Percentiles rank a stretch among this genome's conserved stretches.
Conservation (phyloP, 2,888 invertebrate genomes). For the Polydrusus tereticollis region DNA sequence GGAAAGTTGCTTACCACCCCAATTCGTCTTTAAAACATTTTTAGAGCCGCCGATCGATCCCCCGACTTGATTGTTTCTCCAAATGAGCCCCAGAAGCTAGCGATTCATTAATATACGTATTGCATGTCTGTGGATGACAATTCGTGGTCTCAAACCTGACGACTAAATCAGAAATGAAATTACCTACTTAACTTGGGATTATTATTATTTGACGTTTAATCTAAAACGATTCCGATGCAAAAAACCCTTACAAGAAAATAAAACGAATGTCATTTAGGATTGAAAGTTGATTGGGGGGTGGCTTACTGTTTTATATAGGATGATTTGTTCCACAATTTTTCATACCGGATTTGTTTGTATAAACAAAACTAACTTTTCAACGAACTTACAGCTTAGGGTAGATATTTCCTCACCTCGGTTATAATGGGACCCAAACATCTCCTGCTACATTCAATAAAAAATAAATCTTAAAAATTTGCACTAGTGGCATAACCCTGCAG, state of each 20-base stretch:
- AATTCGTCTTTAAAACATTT: neutral
- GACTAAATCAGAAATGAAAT: conserved; percentile 47
- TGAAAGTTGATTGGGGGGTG: conserved; percentile 23
- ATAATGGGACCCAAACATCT: too few species aligned
- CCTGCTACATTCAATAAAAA: too few species aligned
- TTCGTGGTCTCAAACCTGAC: conserved; percentile 35
- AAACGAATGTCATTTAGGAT: conserved; percentile 37
- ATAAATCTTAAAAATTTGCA: too few species aligned
- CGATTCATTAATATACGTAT: conserved; percentile 45
- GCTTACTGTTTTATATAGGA: neutral
- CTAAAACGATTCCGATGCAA: conserved; percentile 40
- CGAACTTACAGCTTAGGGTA: too few species aligned
- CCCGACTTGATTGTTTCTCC: conserved; percentile 30
- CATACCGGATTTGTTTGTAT: too few species aligned
- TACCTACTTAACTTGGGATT: conserved; percentile 42
- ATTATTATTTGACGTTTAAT: conserved; percentile 45
- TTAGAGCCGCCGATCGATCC: neutral
- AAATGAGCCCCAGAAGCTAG: conserved; percentile 35
- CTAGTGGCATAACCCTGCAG: too few species aligned
- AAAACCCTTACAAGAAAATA: conserved; percentile 38
- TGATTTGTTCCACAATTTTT: neutral
- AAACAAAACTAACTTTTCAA: too few species aligned
- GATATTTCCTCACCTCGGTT: too few species aligned
- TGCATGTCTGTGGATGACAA: conserved; percentile 43
- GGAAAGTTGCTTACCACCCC: too few species aligned